Base-by-base conservation (phyloP, 2,113 vertebrate species). In the Gasterosteus aculeatus region DNA sequence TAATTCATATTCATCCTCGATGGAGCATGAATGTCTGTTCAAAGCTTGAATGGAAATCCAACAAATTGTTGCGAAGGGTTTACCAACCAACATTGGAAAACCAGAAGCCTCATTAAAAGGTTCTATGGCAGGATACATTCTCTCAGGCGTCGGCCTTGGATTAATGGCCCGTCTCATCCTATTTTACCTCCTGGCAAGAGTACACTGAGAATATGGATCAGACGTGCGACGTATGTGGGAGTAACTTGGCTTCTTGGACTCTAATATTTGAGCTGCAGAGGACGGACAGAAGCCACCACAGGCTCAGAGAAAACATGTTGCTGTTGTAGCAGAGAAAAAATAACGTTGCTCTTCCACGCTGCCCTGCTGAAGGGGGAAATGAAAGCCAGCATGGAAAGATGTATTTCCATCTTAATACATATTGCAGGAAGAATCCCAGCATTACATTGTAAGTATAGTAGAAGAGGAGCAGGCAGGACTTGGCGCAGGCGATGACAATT, bases 361-460 rank as follows among this genome's bases (percentile, higher is more conserved):
- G 76, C 73, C 61, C 35, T 61, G 63, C 84, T 76, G 38, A 73
- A 78, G 70, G 31, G 65, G 85, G 88, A 89, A 88, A 88, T 83
- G 85, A 85, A 79, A 26, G 60, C 71, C 39, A 58, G 42, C 63
- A 78, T 57, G 64, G 80, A 83, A 84, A 89, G 88, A 91, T 92
- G 91, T 89, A 92, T 76, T 58, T 46, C 46, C 75, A 72, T 77
- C 49, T 80, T 83, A 78, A 86, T 86, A 81, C 49, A 85, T 90
- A 87, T 85, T 60, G 87, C 72, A 87, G 87, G 88, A 89, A 91
- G 81, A 84, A 91, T 90, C 85, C 84, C 82, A 84, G 76, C 75
- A 88, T 84, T 64, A 78, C 82, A 91, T 84, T 85, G 79, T 83
- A 66, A 81, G 82, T 70, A 58, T 26, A 53, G 61, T 47, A 74